phyloP scores from a whole-genome alignment of 1,140 invertebrate genomes.

The Lerema accius region DNA sequence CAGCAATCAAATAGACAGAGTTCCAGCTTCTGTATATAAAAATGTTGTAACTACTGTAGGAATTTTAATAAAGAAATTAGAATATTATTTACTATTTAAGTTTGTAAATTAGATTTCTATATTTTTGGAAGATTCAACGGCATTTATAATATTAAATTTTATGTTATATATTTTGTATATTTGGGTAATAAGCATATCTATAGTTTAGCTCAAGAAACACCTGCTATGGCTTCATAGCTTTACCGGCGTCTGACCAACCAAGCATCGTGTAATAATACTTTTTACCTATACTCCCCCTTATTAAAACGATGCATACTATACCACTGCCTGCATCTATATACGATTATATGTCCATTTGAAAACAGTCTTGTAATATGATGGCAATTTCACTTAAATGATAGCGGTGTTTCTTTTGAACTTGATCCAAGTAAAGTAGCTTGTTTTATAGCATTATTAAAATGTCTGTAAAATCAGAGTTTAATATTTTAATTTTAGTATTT shows the following conservation, averaged over 20 bases:
- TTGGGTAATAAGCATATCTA: background rate
- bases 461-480: no score
- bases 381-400: constrained; percentile 4
- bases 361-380: constrained; percentile 26
- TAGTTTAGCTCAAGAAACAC: constrained; percentile 26
- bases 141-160: no score
- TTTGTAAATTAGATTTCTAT: no score
- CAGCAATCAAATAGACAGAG: no score
- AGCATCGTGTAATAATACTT: constrained; percentile 49
- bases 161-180: no score
- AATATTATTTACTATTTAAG: no score
- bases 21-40: no score
- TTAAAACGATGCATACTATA: constrained; percentile 31
- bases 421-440: background rate
- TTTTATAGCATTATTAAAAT: no score
- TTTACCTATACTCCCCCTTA: constrained; percentile 42
- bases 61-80: no score
- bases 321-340: constrained; percentile 3
- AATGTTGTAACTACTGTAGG: no score
- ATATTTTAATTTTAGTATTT: no score
- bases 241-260: constrained; percentile 37
- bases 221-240: background rate
- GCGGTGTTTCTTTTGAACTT: constrained; percentile 2
- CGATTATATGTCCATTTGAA: constrained; percentile 4
- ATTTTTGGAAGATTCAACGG: no score